phyloP scores from a whole-genome alignment of 2,797 vertebrate species.

The Dendrocincla fuliginosa region DNA sequence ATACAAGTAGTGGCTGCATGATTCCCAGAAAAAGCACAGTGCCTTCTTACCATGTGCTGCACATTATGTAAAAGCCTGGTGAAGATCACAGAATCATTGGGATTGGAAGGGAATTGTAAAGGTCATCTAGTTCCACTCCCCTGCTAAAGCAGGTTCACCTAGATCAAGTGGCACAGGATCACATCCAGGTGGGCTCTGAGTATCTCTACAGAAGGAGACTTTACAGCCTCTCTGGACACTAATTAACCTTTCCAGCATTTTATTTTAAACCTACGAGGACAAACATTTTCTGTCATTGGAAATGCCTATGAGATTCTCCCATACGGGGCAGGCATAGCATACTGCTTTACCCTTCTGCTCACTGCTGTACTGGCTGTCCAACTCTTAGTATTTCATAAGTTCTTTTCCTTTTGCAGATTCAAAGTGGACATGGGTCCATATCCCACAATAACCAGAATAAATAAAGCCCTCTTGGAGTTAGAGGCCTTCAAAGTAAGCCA shows the following conservation, averaged over 20 bases:
- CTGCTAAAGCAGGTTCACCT: background rate
- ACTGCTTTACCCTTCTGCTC: background rate
- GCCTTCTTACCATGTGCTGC: background rate
- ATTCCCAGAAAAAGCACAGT: background rate
- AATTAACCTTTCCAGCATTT: background rate
- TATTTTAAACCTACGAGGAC: background rate
- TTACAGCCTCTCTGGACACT: background rate
- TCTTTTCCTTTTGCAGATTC: conserved; percentile 79
- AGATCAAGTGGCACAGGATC: background rate
- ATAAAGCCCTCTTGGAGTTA: conserved; percentile 83
- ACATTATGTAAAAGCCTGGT: background rate
- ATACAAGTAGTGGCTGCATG: background rate
- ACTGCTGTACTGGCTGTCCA: background rate
- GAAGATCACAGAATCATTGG: background rate
- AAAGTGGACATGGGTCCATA: conserved; percentile 87
- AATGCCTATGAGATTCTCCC: background rate
- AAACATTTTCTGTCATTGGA: background rate
- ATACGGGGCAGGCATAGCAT: background rate
- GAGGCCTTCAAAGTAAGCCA: conserved; percentile 91
- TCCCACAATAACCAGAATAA: conserved; percentile 88
- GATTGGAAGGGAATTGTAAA: background rate
- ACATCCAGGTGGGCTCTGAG: background rate
- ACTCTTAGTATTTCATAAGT: background rate
- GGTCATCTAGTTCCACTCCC: background rate
- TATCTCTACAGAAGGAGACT: background rate